Evolutionary conservation across 2,888 invertebrate genomes (phyloP).

Genomic region (Agelastica alni): DNA sequence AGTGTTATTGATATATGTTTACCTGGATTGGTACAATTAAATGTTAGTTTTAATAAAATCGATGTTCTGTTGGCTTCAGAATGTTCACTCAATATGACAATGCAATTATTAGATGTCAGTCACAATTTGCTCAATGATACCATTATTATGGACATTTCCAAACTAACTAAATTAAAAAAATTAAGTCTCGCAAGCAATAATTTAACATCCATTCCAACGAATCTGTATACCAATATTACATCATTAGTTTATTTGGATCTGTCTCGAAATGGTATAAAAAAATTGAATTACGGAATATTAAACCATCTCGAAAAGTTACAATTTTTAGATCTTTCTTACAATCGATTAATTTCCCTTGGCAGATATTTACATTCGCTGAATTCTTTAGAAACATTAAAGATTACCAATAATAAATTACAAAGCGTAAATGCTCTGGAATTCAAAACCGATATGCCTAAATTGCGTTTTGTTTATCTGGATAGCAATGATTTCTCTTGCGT

Average conservation of each 20-base stretch:
- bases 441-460: background rate
- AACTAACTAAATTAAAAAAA: background rate
- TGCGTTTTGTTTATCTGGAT: slow-evolving; percentile 10
- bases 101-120: background rate
- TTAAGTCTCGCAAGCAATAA: slow-evolving; percentile 11
- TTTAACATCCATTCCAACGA: slow-evolving; percentile 10
- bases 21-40: background rate
- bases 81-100: background rate
- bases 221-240: slow-evolving; percentile 4
- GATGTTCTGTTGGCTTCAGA: background rate
- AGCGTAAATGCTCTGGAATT: slow-evolving; percentile 7
- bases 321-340: slow-evolving; percentile 18
- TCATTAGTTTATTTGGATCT: slow-evolving; percentile 4
- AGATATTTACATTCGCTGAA: slow-evolving; percentile 11
- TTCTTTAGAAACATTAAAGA: background rate
- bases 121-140: slow-evolving; percentile 1
- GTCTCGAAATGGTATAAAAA: slow-evolving; percentile 11
- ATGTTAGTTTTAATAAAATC: slow-evolving; percentile 3
- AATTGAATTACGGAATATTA: slow-evolving; percentile 16
- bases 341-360: slow-evolving; percentile 8
- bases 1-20: background rate
- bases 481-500: slow-evolving; percentile 16
- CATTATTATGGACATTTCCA: slow-evolving; percentile 2
- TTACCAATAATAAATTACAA: slow-evolving; percentile 9
- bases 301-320: slow-evolving; percentile 7